phyloP scores from a whole-genome alignment of 2,797 vertebrate genomes.

The Passerculus sandwichensis region DNA sequence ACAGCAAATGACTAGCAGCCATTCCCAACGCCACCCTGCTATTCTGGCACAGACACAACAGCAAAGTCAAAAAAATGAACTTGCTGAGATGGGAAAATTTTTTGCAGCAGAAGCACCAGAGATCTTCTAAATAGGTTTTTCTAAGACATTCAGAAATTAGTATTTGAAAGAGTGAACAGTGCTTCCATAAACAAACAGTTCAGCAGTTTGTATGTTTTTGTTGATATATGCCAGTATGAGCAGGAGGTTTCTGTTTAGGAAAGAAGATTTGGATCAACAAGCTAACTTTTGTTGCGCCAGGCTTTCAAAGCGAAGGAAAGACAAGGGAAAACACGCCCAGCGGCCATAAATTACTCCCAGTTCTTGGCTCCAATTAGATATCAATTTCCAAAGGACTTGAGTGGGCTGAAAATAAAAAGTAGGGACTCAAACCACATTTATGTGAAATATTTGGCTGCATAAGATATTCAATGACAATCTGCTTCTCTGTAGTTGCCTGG shows the following conservation, averaged over 20 bases:
- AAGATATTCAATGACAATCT: not conserved
- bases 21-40: not conserved
- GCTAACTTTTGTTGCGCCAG: not conserved
- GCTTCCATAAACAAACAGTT: not conserved
- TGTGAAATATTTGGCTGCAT: not conserved
- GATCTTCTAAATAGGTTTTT: not conserved
- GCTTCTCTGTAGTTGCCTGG: not conserved
- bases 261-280: not conserved
- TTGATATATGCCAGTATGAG: not conserved
- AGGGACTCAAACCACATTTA: not conserved
- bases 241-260: not conserved
- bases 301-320: not conserved
- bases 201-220: not conserved
- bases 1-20: not conserved
- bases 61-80: not conserved
- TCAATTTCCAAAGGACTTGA: not conserved
- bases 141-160: not conserved
- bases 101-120: not conserved
- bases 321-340: not conserved
- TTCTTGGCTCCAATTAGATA: not conserved
- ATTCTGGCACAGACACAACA: not conserved
- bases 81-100: not conserved
- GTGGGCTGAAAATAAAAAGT: not conserved
- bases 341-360: not conserved
- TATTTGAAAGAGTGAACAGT: not conserved